These are phyloP conservation scores for Brachionus angularis DNA, from an alignment of 1,140 invertebrate genomes.

Conservation along the genomic window DNA sequence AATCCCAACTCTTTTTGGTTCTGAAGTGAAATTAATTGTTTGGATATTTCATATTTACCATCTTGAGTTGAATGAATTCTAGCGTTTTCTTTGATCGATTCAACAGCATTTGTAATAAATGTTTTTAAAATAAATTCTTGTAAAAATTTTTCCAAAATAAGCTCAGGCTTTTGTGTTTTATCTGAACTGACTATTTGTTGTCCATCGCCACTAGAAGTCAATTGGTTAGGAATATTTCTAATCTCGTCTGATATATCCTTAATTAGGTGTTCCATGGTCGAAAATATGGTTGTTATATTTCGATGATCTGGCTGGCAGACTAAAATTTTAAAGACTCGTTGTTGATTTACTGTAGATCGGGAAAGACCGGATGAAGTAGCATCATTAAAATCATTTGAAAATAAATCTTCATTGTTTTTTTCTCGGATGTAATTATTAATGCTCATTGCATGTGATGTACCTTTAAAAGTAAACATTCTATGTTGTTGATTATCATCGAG, in stretches of 20 bases:
- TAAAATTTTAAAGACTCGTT: conserved; percentile 28
- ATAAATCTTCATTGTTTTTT: conserved; percentile 40
- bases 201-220: background rate
- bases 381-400: too few species aligned
- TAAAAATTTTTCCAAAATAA: conserved; percentile 25
- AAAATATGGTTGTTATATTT: conserved; percentile 29
- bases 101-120: conserved; percentile 38
- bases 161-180: conserved; percentile 24
- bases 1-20: conserved; percentile 21
- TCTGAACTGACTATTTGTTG: background rate
- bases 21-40: conserved; percentile 15
- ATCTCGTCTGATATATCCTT: conserved; percentile 36
- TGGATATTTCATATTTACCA: conserved; percentile 27
- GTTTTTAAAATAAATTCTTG: conserved; percentile 32
- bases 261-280: conserved; percentile 32
- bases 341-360: too few species aligned
- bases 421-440: conserved; percentile 35
- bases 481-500: background rate
- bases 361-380: too few species aligned
- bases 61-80: background rate
- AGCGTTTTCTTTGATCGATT: conserved; percentile 34
- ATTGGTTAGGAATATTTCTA: background rate
- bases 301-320: conserved; percentile 34
- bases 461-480: conserved; percentile 34
- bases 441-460: conserved; percentile 32